Evolutionary conservation across 2,113 vertebrate genomes (phyloP).

Genomic region (Chloroceryle aenea): DNA sequence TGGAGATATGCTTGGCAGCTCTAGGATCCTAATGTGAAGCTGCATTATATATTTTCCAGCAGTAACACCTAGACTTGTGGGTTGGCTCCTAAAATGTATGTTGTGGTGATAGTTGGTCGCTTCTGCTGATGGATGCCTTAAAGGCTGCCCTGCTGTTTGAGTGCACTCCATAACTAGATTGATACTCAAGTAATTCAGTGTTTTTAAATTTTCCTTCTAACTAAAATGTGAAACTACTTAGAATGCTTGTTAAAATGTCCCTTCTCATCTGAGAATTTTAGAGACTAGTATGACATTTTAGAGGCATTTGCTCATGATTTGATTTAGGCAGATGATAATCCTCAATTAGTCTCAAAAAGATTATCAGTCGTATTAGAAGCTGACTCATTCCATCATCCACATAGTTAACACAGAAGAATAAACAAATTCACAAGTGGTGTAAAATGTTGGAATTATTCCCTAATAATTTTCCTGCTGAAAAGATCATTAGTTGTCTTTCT

Average conservation of each 20-base stretch:
- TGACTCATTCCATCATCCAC: background rate
- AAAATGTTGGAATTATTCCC: background rate
- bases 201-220: background rate
- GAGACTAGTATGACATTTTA: background rate
- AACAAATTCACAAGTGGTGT: background rate
- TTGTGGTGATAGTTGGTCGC: background rate
- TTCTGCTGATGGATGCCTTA: constrained; percentile 24
- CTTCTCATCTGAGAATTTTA: background rate
- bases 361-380: background rate
- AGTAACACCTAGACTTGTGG: constrained; percentile 6
- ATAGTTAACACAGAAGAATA: background rate
- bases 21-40: constrained; percentile 23
- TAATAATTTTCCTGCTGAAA: background rate
- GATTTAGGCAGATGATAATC: background rate
- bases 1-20: constrained; percentile 29
- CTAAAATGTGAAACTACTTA: constrained; percentile 13
- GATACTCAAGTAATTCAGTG: background rate
- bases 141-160: background rate
- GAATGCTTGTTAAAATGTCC: background rate
- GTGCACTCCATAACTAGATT: background rate
- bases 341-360: background rate
- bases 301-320: background rate
- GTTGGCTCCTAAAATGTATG: constrained; percentile 35
- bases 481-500: background rate
- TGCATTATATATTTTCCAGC: constrained; percentile 40